Percentiles rank a stretch among this genome's conserved stretches.
Evolutionary conservation across 2,113 vertebrate genomes (phyloP).

Genomic region (Chaetorhynchus papuensis): DNA sequence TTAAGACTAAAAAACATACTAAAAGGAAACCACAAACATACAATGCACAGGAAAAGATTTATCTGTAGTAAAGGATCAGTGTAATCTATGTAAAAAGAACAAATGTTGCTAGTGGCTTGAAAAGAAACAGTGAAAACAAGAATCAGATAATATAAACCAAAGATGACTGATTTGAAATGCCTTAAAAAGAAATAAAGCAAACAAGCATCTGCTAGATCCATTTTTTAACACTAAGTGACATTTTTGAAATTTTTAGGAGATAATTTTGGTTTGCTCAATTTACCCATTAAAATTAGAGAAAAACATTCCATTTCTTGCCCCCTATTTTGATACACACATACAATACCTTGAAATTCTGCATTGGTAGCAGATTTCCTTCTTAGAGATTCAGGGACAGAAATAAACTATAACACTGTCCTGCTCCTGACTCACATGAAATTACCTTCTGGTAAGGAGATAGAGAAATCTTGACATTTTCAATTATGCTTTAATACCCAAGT

Average conservation of each 20-base stretch:
- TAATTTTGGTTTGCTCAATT: not conserved
- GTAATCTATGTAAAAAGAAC: not conserved
- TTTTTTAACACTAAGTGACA: not conserved
- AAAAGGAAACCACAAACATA: not conserved
- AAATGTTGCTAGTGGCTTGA: not conserved
- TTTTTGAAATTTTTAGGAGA: not conserved
- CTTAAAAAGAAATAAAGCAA: not conserved
- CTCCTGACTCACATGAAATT: not conserved
- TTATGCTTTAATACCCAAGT: not conserved
- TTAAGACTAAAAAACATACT: not conserved
- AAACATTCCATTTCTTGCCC: not conserved
- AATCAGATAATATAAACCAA: not conserved
- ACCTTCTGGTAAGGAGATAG: not conserved
- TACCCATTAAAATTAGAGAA: not conserved
- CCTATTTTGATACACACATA: not conserved
- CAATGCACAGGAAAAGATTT: not conserved
- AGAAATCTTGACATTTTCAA: not conserved
- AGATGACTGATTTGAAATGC: not conserved
- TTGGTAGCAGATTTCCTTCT: not conserved
- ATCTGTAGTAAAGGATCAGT: not conserved
- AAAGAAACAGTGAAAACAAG: not conserved
- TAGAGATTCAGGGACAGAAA: not conserved
- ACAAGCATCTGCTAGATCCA: not conserved
- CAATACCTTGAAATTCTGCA: not conserved
- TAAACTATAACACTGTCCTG: not conserved